These are phyloP conservation scores for Scelioninae gen. 1 DNA, from an alignment of 2,888 invertebrate species.

Conservation along the genomic window DNA sequence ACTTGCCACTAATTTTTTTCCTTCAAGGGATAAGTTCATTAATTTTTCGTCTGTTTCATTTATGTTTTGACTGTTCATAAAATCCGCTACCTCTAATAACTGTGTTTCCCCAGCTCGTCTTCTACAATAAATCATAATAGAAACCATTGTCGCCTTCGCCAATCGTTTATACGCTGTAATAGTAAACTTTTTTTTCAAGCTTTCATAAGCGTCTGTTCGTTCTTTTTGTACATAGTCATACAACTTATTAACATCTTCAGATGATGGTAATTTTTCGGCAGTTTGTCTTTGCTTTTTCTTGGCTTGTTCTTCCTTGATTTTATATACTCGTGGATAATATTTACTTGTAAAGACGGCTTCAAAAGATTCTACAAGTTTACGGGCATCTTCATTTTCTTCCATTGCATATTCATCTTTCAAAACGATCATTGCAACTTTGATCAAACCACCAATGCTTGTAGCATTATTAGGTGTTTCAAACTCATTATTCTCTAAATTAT, in stretches of 20 bases:
- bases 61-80: background rate
- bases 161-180: constrained; percentile 1
- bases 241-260: background rate
- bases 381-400: background rate
- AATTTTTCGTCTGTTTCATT: background rate
- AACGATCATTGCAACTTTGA: background rate
- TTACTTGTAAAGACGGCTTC: background rate
- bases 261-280: background rate
- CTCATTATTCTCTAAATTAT: background rate
- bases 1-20: background rate
- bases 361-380: background rate
- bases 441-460: background rate
- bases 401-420: background rate
- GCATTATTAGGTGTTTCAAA: background rate
- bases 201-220: background rate
- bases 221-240: background rate
- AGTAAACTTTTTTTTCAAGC: background rate
- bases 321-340: constrained; percentile 18
- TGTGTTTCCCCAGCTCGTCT: constrained; percentile 34
- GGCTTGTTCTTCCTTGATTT: constrained; percentile 3
- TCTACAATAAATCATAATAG: constrained; percentile 19
- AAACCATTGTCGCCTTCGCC: constrained; percentile 1
- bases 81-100: constrained; percentile 18
- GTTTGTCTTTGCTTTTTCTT: background rate
- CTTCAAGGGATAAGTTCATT: background rate